Conservation (phyloP, 2,797 vertebrate species). For the Takifugu ocellatus region DNA sequence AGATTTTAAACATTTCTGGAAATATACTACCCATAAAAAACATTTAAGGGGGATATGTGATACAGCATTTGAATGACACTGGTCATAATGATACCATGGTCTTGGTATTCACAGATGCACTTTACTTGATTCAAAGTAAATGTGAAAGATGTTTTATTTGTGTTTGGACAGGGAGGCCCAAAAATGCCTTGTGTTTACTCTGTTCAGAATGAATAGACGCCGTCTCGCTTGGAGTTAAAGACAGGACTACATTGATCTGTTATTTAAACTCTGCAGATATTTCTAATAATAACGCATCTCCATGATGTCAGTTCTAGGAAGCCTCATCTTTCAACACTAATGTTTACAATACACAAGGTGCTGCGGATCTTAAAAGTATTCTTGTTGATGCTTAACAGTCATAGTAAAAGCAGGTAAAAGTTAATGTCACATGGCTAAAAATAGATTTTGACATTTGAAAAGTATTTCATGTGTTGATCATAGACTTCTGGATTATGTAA, state of each 20-base stretch:
- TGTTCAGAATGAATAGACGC: neutral
- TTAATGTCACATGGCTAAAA: neutral
- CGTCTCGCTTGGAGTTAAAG: conserved; percentile 10
- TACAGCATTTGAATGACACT: conserved; percentile 14
- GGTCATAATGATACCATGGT: conserved; percentile 29
- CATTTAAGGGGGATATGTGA: neutral
- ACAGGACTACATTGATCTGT: conserved; percentile 36
- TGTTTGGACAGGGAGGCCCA: conserved; percentile 11
- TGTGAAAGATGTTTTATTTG: conserved; percentile 23
- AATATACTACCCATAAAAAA: conserved; percentile 12
- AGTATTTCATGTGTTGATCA: neutral
- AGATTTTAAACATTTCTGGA: conserved; percentile 9
- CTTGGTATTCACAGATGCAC: conserved; percentile 4
- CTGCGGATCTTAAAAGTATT: conserved; percentile 25
- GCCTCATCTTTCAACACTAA: conserved; percentile 41
- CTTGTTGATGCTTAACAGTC: conserved; percentile 27
- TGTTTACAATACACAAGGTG: conserved; percentile 56
- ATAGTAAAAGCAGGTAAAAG: conserved; percentile 2
- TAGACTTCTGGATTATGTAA: conserved; percentile 36
- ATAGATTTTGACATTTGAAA: conserved; percentile 4
- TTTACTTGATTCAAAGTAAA: conserved; percentile 31
- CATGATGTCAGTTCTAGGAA: conserved; percentile 64
- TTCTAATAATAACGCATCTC: conserved; percentile 51
- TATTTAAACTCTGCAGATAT: conserved; percentile 42
- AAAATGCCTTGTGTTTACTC: conserved; percentile 8